Evolutionary conservation across 2,888 invertebrate species (phyloP).

Genomic region (Petrophora chlorosata): DNA sequence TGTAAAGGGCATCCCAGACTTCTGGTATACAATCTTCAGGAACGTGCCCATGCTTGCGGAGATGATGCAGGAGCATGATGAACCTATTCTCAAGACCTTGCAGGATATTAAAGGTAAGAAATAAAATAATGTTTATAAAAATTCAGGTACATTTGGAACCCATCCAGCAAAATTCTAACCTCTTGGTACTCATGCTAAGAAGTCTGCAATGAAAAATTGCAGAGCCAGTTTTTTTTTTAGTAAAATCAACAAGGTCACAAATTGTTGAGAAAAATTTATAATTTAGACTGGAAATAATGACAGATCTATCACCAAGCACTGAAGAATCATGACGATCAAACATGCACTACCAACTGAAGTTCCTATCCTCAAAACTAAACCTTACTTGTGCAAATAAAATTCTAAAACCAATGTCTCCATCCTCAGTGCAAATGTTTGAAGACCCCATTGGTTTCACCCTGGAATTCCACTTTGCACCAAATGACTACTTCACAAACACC

Average conservation of each 20-base stretch:
- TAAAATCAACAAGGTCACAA: too few species aligned
- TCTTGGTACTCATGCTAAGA: too few species aligned
- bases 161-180: too few species aligned
- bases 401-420: not conserved
- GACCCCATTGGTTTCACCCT: constrained; percentile 85
- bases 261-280: constrained; percentile 32
- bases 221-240: too few species aligned
- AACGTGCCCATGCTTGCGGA: constrained; percentile 94
- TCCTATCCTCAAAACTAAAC: not conserved
- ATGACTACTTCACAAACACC: constrained; percentile 94
- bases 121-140: too few species aligned
- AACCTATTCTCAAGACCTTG: constrained; percentile 93
- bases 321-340: constrained; percentile 38
- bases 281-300: constrained; percentile 56
- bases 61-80: constrained; percentile 95
- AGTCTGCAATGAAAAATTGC: too few species aligned
- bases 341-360: constrained; percentile 69
- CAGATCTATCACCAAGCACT: constrained; percentile 47
- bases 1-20: constrained; percentile 94
- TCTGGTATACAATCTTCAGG: constrained; percentile 98
- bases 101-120: constrained; percentile 89
- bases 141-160: too few species aligned
- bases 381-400: not conserved
- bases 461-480: constrained; percentile 96
- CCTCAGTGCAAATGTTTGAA: constrained; percentile 76